These are phyloP conservation scores for Trichoplax adhaerens DNA, from an alignment of 37 sponge, comb jelly and placozoan genomes.

Conservation along the genomic window DNA sequence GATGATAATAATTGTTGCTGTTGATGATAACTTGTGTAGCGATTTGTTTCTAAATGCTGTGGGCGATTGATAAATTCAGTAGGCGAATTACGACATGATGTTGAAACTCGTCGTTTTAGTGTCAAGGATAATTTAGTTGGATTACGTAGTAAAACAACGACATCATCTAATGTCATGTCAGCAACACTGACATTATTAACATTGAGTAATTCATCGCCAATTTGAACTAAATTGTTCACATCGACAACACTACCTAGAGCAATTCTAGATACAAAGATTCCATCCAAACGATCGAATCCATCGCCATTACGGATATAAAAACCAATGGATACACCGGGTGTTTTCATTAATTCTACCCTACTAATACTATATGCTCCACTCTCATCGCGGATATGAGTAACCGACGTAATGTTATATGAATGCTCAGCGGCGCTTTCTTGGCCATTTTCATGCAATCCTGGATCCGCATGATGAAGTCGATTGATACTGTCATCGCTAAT, in stretches of 20 bases:
- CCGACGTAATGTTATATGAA: too few species aligned
- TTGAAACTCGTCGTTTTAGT: slow-evolving; percentile 1
- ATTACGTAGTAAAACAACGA: slow-evolving; percentile 17
- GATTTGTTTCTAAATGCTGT: too few species aligned
- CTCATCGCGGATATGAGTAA: too few species aligned
- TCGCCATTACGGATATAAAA: slow-evolving; percentile 41
- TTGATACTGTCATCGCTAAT: too few species aligned
- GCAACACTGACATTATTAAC: slow-evolving; percentile 26
- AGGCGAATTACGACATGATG: too few species aligned
- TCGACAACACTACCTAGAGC: slow-evolving; percentile 32
- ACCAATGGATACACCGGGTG: slow-evolving; percentile 27
- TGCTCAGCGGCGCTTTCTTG: too few species aligned
- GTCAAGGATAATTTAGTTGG: slow-evolving; percentile 21
- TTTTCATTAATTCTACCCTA: slow-evolving; percentile 19
- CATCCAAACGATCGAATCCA: slow-evolving; percentile 25
- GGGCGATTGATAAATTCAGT: too few species aligned
- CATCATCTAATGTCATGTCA: slow-evolving; percentile 20
- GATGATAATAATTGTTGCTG: too few species aligned
- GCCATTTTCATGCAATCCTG: too few species aligned
- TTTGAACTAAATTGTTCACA: slow-evolving; percentile 12
- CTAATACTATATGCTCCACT: too few species aligned
- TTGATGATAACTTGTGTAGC: too few species aligned
- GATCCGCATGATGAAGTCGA: too few species aligned
- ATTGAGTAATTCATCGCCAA: slow-evolving; percentile 33
- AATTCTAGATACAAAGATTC: slow-evolving; percentile 29